phyloP scores from a whole-genome alignment of 2,797 vertebrate genomes.

The Danio kyathit region DNA sequence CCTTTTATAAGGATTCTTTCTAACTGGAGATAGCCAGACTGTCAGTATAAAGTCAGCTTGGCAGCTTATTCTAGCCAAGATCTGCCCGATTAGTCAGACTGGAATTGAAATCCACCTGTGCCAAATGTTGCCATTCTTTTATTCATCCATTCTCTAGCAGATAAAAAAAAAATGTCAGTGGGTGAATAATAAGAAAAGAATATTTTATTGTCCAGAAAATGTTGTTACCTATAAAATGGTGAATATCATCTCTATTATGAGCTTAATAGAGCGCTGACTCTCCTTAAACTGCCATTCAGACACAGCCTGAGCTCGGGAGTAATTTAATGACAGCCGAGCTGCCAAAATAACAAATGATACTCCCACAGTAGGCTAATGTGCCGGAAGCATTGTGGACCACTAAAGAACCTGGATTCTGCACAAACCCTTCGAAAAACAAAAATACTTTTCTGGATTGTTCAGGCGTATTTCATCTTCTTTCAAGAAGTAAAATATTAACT shows the following conservation, averaged over 20 bases:
- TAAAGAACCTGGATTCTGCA: constrained; percentile 45
- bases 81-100: background rate
- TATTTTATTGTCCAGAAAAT: constrained; percentile 2
- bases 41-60: background rate
- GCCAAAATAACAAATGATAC: constrained; percentile 67
- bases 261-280: constrained; percentile 56
- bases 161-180: background rate
- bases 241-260: constrained; percentile 50
- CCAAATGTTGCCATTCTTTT: background rate
- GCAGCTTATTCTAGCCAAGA: background rate
- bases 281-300: constrained; percentile 66
- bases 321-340: constrained; percentile 65
- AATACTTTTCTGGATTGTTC: background rate
- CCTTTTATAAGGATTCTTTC: too few species aligned
- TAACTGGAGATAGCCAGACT: background rate
- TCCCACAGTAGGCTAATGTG: constrained; percentile 60
- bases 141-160: background rate
- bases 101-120: background rate
- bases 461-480: background rate
- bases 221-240: constrained; percentile 25
- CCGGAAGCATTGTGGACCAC: constrained; percentile 54
- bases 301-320: constrained; percentile 58
- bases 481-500: constrained; percentile 11
- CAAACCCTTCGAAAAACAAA: background rate
- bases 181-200: background rate